phyloP scores from a whole-genome alignment of 2,113 vertebrate species.

The Melanostigma gelatinosum region DNA sequence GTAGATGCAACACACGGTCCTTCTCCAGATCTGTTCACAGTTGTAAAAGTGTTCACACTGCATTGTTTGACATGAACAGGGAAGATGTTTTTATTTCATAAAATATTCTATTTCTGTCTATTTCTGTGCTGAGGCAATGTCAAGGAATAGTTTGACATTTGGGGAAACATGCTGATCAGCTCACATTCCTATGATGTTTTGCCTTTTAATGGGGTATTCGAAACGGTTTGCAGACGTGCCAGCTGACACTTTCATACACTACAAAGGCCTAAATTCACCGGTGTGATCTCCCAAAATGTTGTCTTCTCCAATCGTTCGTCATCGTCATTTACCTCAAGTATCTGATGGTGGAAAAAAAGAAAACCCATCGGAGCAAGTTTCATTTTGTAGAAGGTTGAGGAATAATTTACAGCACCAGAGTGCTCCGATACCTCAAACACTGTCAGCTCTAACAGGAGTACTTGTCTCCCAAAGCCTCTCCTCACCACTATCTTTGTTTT shows the following conservation, averaged over 20 bases:
- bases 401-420: conserved; percentile 27
- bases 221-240: conserved; percentile 1
- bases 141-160: background rate
- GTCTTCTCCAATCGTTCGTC: background rate
- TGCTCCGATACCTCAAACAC: conserved; percentile 25
- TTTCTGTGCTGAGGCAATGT: background rate
- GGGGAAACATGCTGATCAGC: background rate
- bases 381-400: background rate
- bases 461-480: conserved; percentile 17
- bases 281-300: background rate
- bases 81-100: background rate
- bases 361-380: background rate
- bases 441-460: conserved; percentile 14
- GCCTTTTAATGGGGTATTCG: background rate
- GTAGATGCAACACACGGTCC: conserved; percentile 48
- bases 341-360: background rate
- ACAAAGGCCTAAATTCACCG: background rate
- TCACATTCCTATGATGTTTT: background rate
- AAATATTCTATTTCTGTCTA: background rate
- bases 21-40: conserved; percentile 43
- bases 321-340: background rate
- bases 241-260: background rate
- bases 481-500: conserved; percentile 1
- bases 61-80: conserved; percentile 1
- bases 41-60: conserved; percentile 15